Conservation (phyloP, 2,888 invertebrate genomes). For the Drosophila formosana region DNA sequence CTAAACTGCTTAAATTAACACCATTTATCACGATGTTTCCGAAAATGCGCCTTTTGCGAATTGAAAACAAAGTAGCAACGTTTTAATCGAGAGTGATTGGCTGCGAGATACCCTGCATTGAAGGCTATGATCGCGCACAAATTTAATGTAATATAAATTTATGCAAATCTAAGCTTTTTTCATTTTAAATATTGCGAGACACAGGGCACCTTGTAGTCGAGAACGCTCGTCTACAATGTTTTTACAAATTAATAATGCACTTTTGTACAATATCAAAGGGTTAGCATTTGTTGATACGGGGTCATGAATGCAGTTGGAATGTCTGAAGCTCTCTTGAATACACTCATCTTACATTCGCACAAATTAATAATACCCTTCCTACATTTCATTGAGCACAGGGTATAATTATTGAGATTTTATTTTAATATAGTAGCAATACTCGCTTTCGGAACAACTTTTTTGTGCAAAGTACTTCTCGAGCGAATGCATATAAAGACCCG, state of each 20-base stretch:
- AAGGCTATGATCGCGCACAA: background rate
- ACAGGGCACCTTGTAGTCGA: too few species aligned
- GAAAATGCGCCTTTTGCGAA: background rate
- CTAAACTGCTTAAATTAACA: background rate
- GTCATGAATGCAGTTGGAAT: background rate
- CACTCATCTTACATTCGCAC: background rate
- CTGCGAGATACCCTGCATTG: background rate
- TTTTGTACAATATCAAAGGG: too few species aligned
- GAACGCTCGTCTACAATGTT: too few species aligned
- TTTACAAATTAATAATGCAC: too few species aligned
- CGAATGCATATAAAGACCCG: background rate
- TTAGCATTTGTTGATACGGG: too few species aligned
- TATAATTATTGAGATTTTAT: background rate
- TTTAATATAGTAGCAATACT: background rate
- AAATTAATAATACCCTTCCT: background rate
- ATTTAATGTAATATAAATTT: background rate
- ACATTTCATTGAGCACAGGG: background rate
- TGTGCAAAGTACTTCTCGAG: background rate
- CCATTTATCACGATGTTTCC: background rate
- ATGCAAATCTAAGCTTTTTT: too few species aligned
- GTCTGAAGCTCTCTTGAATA: background rate
- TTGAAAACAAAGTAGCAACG: constrained; percentile 2
- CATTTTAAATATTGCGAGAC: too few species aligned
- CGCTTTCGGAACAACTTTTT: background rate
- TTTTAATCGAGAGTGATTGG: background rate